A percentile compares a stretch with the other conserved stretches of the same genome.
phyloP scores from a whole-genome alignment of 2,113 vertebrate species.

The Lepisosteus oculatus region DNA sequence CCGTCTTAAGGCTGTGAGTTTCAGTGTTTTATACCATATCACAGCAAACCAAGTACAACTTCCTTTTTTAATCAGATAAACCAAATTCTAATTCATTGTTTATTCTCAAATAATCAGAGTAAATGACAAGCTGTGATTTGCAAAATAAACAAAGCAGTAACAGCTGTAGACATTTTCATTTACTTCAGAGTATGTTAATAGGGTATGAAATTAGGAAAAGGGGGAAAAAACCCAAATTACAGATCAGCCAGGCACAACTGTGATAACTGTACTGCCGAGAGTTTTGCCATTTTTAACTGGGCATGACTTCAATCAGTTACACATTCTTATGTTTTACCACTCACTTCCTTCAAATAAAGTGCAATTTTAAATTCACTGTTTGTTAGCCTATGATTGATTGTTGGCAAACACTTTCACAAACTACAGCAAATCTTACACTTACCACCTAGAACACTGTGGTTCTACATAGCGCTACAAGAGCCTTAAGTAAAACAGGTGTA shows the following conservation, averaged over 20 bases:
- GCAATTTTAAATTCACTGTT: too few species aligned
- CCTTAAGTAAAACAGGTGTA: too few species aligned
- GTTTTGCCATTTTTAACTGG: too few species aligned
- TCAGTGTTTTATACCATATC: too few species aligned
- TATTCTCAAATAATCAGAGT: slow-evolving; percentile 23
- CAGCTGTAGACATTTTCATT: slow-evolving; percentile 14
- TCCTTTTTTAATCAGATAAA: slow-evolving; percentile 11
- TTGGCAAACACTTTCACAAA: too few species aligned
- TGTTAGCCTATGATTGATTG: too few species aligned
- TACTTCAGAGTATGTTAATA: slow-evolving; percentile 20
- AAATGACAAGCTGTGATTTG: slow-evolving; percentile 7
- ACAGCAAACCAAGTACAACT: neutral
- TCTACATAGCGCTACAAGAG: too few species aligned
- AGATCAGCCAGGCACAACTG: slow-evolving; percentile 1
- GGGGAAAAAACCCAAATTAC: neutral
- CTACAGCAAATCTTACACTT: too few species aligned
- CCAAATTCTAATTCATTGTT: slow-evolving; percentile 24
- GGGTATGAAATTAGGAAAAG: slow-evolving; percentile 6
- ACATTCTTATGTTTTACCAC: neutral
- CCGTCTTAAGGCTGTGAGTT: too few species aligned
- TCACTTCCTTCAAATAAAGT: neutral
- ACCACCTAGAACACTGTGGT: too few species aligned
- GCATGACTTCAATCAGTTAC: neutral
- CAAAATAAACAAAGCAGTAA: neutral
- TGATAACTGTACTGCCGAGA: neutral